A percentile compares a stretch with the other conserved stretches of the same genome.
Evolutionary conservation across 2,113 vertebrate genomes (phyloP).

Genomic region (Prunella fulvescens): DNA sequence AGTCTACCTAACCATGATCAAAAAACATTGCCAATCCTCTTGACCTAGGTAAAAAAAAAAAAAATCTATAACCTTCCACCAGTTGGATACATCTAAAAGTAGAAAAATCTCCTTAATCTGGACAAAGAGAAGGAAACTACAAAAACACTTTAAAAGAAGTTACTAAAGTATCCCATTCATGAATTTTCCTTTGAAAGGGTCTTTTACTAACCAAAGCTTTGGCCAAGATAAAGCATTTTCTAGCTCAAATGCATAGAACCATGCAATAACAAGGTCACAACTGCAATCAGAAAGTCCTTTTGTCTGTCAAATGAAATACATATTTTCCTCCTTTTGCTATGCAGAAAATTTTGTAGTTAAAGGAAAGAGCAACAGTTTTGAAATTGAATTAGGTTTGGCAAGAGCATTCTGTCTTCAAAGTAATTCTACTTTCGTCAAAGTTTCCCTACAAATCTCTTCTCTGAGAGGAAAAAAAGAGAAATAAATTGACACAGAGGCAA

Average conservation of each 20-base stretch:
- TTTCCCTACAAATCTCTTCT: neutral
- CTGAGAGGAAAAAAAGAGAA: neutral
- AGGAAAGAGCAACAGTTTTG: neutral
- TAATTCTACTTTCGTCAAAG: neutral
- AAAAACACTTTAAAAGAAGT: neutral
- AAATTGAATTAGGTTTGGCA: neutral
- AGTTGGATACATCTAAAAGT: neutral
- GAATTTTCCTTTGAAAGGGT: neutral
- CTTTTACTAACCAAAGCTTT: neutral
- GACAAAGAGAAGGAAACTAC: neutral
- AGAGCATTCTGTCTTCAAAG: neutral
- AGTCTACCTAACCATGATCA: neutral
- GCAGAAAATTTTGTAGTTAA: neutral
- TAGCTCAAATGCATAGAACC: neutral
- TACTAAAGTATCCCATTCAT: neutral
- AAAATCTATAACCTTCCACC: neutral
- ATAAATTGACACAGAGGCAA: neutral
- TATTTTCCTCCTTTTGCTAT: neutral
- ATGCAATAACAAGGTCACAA: neutral
- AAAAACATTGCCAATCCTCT: neutral
- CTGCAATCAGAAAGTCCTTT: neutral
- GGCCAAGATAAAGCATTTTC: neutral
- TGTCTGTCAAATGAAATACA: neutral
- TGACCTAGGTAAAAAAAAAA: neutral
- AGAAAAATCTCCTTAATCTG: neutral